Evolutionary conservation across 2,888 invertebrate genomes (phyloP), one percentile per base, ranked within the genome.

Genomic region (Lithophane semibrunnea): DNA sequence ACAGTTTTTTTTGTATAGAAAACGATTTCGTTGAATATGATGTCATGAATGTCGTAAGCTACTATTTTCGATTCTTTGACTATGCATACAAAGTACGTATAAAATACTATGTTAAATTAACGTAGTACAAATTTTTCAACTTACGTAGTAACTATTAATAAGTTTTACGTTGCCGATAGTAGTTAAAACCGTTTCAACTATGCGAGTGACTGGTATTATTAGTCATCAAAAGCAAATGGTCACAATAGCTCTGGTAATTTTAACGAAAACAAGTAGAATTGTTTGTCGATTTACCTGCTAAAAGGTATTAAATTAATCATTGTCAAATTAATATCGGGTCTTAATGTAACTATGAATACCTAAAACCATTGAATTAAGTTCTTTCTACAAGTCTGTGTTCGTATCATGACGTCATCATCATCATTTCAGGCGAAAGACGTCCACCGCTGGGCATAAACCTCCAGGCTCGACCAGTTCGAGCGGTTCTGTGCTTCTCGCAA

Each of bases 1-100:
- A 21, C 44, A 18, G 10, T 0, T 60, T 37, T 37, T 18, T n/a
- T 16, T 37, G 49, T 21, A 44, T 24, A 58, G 5, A 7, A 49
- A 74, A 54, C 24, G 29, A 61, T 56, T 75, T 75, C 66, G 54
- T 75, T 29, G 72, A 66, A 72, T 56, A 60, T 86, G 82, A 79
- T 80, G 80, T 86, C 86, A 86, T 84, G 47, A 29, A 65, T 87
- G 77, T 63, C 75, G 82, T 80, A 77, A 73, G 21, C 44, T 29
- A 76, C 76, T 79, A 77, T 82, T 86, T 86, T 79, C 21, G 47
- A 67, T 60, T 73, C 37, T 58, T 67, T 72, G 71, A 63, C 61
- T 49, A 37, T 47, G 63, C 37, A 61, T 54, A 73, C 58, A 56
- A 54, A 66, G 47, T 44, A 52, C 44, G 37, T 79, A 44, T 24